Evolutionary conservation across 1,140 invertebrate species (phyloP).

Genomic region (Caenorhabditis tropicalis): DNA sequence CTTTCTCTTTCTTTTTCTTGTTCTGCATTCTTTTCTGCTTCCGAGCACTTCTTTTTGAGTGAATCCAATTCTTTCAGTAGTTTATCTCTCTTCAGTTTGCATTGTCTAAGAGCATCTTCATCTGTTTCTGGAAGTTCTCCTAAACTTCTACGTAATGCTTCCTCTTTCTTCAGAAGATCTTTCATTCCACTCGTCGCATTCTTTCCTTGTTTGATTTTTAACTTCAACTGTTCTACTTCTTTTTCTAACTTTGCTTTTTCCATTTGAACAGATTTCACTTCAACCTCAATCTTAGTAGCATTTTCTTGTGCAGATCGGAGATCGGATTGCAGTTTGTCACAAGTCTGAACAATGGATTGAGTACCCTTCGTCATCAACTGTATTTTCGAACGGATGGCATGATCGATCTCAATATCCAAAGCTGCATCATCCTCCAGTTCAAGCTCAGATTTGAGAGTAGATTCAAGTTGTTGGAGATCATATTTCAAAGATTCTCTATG

Average conservation of each 20-base stretch:
- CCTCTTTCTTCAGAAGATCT: slow-evolving; percentile 19
- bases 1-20: neutral
- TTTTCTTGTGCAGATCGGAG: neutral
- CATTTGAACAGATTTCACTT: neutral
- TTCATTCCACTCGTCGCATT: slow-evolving; percentile 2
- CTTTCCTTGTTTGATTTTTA: slow-evolving; percentile 5
- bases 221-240: slow-evolving; percentile 5
- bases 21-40: slow-evolving; percentile 1
- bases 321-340: neutral
- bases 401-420: neutral
- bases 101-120: neutral
- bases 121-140: neutral
- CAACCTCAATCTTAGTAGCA: neutral
- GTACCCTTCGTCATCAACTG: neutral
- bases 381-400: neutral
- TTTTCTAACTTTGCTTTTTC: neutral
- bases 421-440: neutral
- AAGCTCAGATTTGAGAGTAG: neutral
- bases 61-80: neutral
- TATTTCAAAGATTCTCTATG: neutral
- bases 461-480: neutral
- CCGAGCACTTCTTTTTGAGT: neutral
- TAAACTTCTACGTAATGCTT: neutral
- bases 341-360: neutral
- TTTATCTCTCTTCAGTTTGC: neutral